Evolutionary conservation across 2,113 vertebrate species (phyloP).

Genomic region (Nothocercus julius): DNA sequence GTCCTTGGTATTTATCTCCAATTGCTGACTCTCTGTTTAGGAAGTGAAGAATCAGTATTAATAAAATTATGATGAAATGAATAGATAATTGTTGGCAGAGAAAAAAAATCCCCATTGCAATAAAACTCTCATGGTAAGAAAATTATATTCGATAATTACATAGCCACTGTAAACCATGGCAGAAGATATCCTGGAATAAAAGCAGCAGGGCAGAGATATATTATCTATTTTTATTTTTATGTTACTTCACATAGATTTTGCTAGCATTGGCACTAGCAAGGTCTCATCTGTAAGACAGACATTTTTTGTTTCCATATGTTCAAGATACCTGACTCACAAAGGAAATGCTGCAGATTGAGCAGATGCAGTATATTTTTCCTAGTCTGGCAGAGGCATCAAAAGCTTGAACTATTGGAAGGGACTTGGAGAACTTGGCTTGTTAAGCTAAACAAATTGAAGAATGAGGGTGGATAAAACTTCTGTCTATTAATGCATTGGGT

Average conservation of each 20-base stretch:
- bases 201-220: background rate
- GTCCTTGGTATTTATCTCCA: background rate
- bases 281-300: background rate
- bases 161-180: background rate
- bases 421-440: background rate
- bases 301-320: background rate
- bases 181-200: background rate
- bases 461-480: background rate
- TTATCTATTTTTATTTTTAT: background rate
- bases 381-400: background rate
- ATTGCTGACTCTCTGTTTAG: background rate
- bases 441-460: background rate
- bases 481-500: background rate
- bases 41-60: background rate
- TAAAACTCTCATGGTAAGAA: background rate
- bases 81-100: background rate
- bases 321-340: background rate
- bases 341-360: background rate
- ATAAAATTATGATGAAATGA: background rate
- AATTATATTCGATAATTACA: background rate
- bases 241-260: background rate
- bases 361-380: background rate
- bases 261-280: background rate
- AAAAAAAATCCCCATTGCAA: background rate
- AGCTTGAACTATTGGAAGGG: background rate